Evolutionary conservation across 2,797 vertebrate species (phyloP).

Genomic region (Sebastolobus alascanus): DNA sequence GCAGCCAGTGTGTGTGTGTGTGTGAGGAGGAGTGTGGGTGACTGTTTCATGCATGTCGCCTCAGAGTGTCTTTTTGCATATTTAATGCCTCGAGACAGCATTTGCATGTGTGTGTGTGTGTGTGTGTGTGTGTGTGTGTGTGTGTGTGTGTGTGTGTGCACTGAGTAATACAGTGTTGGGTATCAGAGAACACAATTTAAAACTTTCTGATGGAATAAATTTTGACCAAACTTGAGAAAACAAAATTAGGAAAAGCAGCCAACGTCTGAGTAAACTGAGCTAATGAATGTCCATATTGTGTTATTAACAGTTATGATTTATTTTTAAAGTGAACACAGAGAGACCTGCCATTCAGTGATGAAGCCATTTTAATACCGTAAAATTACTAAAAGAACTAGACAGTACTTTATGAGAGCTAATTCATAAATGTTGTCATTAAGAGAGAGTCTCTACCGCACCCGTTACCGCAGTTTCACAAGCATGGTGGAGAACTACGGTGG

Average conservation of each 20-base stretch:
- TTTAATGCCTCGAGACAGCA: slow-evolving; percentile 7
- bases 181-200: neutral
- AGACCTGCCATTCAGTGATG: neutral
- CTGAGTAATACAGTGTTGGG: neutral
- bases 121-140: too few relatives aligned
- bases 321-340: neutral
- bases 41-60: slow-evolving; percentile 44
- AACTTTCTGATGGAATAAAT: neutral
- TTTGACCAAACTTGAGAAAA: neutral
- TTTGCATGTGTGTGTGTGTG: neutral
- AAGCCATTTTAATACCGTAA: neutral
- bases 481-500: too few relatives aligned
- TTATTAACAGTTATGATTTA: neutral
- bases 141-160: neutral
- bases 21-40: slow-evolving; percentile 32
- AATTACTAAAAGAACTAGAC: neutral
- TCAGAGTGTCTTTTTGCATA: slow-evolving; percentile 46
- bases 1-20: slow-evolving; percentile 23
- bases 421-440: too few relatives aligned
- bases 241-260: neutral
- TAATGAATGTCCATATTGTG: neutral
- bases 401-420: too few relatives aligned
- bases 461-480: too few relatives aligned
- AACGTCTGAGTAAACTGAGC: neutral
- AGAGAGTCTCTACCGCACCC: too few relatives aligned